Conservation (phyloP, 2,888 invertebrate species). For the Habroteleia sp. region DNA sequence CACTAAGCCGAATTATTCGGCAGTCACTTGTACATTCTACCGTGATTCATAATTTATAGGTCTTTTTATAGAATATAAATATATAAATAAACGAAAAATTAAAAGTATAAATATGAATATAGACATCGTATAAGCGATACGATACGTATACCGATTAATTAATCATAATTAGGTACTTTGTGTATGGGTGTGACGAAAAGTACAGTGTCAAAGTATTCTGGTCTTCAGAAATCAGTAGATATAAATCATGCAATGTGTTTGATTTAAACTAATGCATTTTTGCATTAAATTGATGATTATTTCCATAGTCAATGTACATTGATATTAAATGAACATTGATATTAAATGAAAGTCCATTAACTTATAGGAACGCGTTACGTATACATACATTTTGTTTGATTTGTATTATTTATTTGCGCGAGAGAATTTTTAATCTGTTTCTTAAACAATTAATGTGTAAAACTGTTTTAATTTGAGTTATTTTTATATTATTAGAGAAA, state of each 20-base stretch:
- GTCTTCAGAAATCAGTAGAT: no score
- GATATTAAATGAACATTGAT: conserved; percentile 33
- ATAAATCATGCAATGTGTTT: no score
- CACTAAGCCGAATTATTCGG: conserved; percentile 37
- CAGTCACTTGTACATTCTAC: conserved; percentile 60
- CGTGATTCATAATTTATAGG: conserved; percentile 60
- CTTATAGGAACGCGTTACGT: no score
- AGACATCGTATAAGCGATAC: conserved; percentile 15
- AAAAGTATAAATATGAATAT: conserved; percentile 45
- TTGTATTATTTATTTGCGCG: no score
- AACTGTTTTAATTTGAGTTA: no score
- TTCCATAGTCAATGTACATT: conserved; percentile 36
- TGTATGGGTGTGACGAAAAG: conserved; percentile 21
- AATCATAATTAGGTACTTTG: conserved; percentile 24
- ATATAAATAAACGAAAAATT: conserved; percentile 54
- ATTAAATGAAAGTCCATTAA: no score
- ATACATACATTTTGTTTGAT: no score
- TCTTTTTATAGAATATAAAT: conserved; percentile 60
- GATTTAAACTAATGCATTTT: conserved; percentile 13
- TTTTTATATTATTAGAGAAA: no score
- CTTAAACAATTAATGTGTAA: no score
- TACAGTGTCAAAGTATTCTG: conserved; percentile 36
- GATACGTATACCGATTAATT: conserved; percentile 14
- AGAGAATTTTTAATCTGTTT: no score
- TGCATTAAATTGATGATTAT: conserved; percentile 5